Evolutionary conservation across 2,113 vertebrate species (phyloP).

Genomic region (Taxidea taxus): DNA sequence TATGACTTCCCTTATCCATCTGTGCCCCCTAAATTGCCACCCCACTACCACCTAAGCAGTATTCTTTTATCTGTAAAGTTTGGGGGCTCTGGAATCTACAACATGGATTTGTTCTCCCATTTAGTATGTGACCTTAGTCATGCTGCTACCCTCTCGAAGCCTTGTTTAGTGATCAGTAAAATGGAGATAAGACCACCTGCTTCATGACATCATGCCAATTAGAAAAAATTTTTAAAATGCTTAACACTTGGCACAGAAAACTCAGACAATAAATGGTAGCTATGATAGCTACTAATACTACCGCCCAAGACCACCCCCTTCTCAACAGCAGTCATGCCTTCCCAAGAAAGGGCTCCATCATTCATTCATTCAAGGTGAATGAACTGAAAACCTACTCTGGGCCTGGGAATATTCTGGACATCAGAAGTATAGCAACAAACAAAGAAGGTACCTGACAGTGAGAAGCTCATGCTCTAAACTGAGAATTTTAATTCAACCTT

Average conservation of each 20-base stretch:
- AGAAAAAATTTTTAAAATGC: neutral
- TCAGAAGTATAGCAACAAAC: neutral
- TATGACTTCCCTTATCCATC: neutral
- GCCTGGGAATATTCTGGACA: neutral
- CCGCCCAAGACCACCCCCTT: neutral
- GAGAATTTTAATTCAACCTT: neutral
- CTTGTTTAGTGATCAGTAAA: slow-evolving; percentile 1
- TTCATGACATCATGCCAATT: neutral
- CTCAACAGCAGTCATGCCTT: neutral
- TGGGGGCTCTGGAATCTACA: neutral
- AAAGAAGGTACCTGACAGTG: neutral
- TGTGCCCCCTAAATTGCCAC: neutral
- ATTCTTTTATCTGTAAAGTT: neutral
- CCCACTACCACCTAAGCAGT: neutral
- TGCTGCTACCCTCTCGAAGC: neutral
- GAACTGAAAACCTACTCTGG: neutral
- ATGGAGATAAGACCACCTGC: neutral
- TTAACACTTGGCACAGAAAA: neutral
- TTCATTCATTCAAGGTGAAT: neutral
- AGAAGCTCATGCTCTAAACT: neutral
- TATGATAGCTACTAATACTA: neutral
- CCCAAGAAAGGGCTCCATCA: neutral
- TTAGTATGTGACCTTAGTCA: slow-evolving; percentile 4
- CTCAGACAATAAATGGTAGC: neutral
- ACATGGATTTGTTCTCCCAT: neutral